These are phyloP conservation scores for Lasioglossum vierecki DNA, from an alignment of 2,888 invertebrate species.

Conservation along the genomic window DNA sequence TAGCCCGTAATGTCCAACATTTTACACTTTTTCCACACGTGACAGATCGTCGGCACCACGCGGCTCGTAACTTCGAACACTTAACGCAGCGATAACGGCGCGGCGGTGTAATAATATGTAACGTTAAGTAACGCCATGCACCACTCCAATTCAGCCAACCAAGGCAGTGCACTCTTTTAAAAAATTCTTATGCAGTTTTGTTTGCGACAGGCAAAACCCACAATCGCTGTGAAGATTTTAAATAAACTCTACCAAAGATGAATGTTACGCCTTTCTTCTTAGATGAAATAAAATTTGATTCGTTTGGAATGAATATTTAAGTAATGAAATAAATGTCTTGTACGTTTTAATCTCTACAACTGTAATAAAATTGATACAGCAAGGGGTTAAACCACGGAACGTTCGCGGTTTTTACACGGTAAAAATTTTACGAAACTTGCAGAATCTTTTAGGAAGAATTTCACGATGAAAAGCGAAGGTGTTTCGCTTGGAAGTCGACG, in stretches of 20 bases:
- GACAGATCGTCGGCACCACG: conserved; percentile 23
- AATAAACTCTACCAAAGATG: too few species aligned
- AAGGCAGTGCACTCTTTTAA: neutral
- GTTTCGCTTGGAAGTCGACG: neutral
- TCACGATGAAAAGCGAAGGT: neutral
- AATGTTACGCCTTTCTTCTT: too few species aligned
- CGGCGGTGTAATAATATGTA: conserved; percentile 18
- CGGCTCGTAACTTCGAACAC: conserved; percentile 27
- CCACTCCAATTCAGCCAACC: conserved; percentile 8
- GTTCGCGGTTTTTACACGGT: too few species aligned
- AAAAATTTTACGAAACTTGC: neutral
- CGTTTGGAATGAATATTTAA: too few species aligned
- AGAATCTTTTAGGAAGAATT: neutral
- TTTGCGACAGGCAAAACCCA: neutral
- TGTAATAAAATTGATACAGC: too few species aligned
- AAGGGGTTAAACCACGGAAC: neutral
- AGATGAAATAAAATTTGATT: too few species aligned
- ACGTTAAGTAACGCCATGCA: conserved; percentile 24
- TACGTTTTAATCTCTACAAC: too few species aligned
- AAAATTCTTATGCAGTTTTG: neutral
- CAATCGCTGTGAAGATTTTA: too few species aligned
- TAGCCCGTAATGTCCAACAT: conserved; percentile 14
- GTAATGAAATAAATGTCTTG: too few species aligned
- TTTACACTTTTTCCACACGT: conserved; percentile 17
- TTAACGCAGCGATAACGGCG: conserved; percentile 39